These are phyloP conservation scores for Choristoneura rosaceana DNA, from an alignment of 2,888 invertebrate species.

Conservation along the genomic window DNA sequence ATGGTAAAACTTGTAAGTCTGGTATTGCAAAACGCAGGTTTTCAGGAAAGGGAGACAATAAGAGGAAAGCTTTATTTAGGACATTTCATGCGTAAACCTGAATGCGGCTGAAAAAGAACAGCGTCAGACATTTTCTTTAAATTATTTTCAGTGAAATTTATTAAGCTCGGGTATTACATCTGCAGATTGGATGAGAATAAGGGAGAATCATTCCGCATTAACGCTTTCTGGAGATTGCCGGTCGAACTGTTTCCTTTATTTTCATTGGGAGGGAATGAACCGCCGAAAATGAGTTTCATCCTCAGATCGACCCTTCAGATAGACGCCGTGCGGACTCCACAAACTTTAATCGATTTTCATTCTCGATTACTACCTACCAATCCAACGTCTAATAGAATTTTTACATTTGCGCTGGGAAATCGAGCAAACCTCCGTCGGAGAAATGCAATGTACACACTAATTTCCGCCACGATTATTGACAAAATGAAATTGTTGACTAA, in stretches of 20 bases:
- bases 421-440: constrained; percentile 56
- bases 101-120: background rate
- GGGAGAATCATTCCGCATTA: constrained; percentile 30
- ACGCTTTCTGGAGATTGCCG: constrained; percentile 41
- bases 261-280: constrained; percentile 53
- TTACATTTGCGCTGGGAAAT: constrained; percentile 63
- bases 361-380: constrained; percentile 58
- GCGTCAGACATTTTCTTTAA: constrained; percentile 18
- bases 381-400: constrained; percentile 66
- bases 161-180: constrained; percentile 23
- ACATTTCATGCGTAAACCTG: constrained; percentile 33
- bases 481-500: constrained; percentile 60
- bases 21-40: background rate
- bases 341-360: constrained; percentile 70
- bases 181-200: constrained; percentile 24
- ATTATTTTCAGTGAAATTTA: constrained; percentile 18
- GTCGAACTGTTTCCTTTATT: constrained; percentile 58
- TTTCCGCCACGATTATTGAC: constrained; percentile 66
- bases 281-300: constrained; percentile 62
- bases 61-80: constrained; percentile 24
- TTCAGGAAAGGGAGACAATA: background rate
- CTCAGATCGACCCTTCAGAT: constrained; percentile 61
- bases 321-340: constrained; percentile 50
- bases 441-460: constrained; percentile 79
- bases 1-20: background rate